Conservation (phyloP, 1,140 invertebrate species). For the Lethrus apterus region DNA sequence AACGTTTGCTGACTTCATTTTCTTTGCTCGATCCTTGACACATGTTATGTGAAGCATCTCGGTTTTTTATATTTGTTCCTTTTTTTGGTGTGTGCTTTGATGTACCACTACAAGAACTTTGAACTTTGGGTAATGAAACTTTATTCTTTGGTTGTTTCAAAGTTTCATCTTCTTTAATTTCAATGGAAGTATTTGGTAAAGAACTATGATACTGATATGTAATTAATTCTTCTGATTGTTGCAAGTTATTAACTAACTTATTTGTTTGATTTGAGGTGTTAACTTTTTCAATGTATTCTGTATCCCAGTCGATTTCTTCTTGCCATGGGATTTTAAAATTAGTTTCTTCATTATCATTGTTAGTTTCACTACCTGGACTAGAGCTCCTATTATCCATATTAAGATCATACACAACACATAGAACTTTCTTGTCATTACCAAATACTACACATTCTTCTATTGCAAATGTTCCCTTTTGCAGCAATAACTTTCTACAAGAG, state of each 20-base stretch:
- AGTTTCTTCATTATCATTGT: not conserved
- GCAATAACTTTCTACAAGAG: not conserved
- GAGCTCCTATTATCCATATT: constrained; percentile 11
- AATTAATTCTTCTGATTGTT: not conserved
- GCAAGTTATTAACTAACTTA: not conserved
- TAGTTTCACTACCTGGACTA: constrained; percentile 1
- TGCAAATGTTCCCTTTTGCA: constrained; percentile 1
- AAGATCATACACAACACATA: constrained; percentile 9
- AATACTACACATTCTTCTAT: constrained; percentile 1
- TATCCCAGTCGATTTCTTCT: constrained; percentile 8
- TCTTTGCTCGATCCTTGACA: constrained; percentile 5
- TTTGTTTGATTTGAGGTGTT: not conserved
- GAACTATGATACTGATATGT: constrained; percentile 6
- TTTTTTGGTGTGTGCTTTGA: constrained; percentile 9
- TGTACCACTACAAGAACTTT: not conserved
- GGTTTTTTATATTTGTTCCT: constrained; percentile 11
- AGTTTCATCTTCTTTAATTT: not conserved
- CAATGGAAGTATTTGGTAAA: not conserved
- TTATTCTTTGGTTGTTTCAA: not conserved
- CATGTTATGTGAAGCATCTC: not conserved
- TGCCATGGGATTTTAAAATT: not conserved
- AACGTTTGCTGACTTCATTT: not conserved
- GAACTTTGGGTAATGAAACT: not conserved
- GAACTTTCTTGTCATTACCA: not conserved
- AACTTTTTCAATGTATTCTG: constrained; percentile 10